A percentile compares a stretch with the other conserved stretches of the same genome.
phyloP scores from a whole-genome alignment of 1,140 invertebrate species.

The Drosophila orena region DNA sequence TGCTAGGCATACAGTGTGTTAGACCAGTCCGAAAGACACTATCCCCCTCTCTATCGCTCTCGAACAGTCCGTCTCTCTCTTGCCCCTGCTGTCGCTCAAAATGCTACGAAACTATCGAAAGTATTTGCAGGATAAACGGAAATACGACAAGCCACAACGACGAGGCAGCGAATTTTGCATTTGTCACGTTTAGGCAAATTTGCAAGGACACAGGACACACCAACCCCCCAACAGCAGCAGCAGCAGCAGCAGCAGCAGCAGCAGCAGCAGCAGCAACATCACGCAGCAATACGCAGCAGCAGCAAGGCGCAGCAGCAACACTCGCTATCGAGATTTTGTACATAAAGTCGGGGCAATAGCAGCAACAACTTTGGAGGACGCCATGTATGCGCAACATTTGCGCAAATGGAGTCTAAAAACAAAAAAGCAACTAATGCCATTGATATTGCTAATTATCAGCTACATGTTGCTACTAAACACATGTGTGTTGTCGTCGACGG shows the following conservation, averaged over 20 bases:
- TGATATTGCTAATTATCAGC: constrained; percentile 80
- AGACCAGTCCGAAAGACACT: constrained; percentile 53
- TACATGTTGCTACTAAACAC: constrained; percentile 79
- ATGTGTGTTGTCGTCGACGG: constrained; percentile 55
- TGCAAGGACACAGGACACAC: constrained; percentile 14
- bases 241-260: too few species aligned
- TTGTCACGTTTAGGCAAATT: constrained; percentile 60
- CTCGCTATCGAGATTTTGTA: constrained; percentile 58
- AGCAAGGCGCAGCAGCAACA: constrained; percentile 33
- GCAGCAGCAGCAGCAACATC: constrained; percentile 24
- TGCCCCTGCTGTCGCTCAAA: constrained; percentile 64
- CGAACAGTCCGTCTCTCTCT: constrained; percentile 22
- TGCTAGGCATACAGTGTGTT: constrained; percentile 62
- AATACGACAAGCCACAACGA: constrained; percentile 76
- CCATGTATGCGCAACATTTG: constrained; percentile 85
- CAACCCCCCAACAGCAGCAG: too few species aligned
- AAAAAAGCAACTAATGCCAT: constrained; percentile 84
- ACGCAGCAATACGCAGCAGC: constrained; percentile 27
- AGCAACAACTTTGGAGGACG: constrained; percentile 81
- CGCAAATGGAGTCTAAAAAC: constrained; percentile 85
- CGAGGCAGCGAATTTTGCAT: constrained; percentile 64
- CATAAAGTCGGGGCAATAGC: constrained; percentile 77
- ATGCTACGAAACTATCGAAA: constrained; percentile 83
- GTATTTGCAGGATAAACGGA: constrained; percentile 82
- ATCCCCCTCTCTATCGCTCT: constrained; percentile 34